Evolutionary conservation across 2,113 vertebrate species (phyloP).

Genomic region (Probosciger aterrimus): DNA sequence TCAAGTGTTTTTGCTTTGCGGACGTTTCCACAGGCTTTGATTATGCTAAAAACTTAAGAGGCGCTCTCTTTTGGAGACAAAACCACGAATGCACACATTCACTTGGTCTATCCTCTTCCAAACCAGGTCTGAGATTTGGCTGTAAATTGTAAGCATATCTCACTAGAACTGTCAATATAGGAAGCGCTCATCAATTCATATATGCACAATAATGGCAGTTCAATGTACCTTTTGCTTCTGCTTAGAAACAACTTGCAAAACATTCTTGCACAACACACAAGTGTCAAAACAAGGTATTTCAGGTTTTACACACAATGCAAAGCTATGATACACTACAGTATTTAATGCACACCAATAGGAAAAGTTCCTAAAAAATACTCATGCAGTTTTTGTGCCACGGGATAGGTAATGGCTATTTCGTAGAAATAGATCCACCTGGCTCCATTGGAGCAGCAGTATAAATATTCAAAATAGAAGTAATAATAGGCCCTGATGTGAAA

Average conservation of each 20-base stretch:
- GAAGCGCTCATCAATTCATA: background rate
- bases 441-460: constrained; percentile 69
- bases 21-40: background rate
- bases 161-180: background rate
- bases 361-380: constrained; percentile 49
- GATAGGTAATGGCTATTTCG: constrained; percentile 60
- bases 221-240: background rate
- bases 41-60: background rate
- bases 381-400: constrained; percentile 22
- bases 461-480: constrained; percentile 61
- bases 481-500: constrained; percentile 51
- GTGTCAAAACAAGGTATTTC: background rate
- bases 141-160: background rate
- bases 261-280: background rate
- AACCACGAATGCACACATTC: background rate
- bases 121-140: background rate
- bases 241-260: background rate
- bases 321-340: constrained; percentile 40
- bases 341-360: constrained; percentile 34
- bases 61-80: background rate
- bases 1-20: background rate
- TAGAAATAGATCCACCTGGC: constrained; percentile 68
- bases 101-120: background rate
- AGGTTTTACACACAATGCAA: constrained; percentile 17
- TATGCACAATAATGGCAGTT: background rate